A percentile compares a stretch with the other conserved stretches of the same genome.
Conservation (phyloP, 2,888 invertebrate genomes). For the Sminthurinus aureus region DNA sequence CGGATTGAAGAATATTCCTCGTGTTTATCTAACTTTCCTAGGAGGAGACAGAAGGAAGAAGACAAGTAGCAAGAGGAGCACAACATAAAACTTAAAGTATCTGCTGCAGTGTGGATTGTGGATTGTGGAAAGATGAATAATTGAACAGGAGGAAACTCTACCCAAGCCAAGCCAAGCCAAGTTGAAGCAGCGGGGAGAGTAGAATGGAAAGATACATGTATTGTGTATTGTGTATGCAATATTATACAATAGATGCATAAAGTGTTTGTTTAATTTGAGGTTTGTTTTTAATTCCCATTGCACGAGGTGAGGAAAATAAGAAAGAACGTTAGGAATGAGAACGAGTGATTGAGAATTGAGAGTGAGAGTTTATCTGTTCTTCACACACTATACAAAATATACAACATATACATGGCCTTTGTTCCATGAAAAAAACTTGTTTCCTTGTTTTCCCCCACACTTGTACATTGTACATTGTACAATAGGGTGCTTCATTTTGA, state of each 20-base stretch:
- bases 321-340: not conserved
- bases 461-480: too few relatives aligned
- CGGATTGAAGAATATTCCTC: not conserved
- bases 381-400: not conserved
- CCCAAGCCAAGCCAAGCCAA: too few relatives aligned
- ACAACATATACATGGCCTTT: not conserved
- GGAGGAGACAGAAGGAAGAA: not conserved
- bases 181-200: not conserved
- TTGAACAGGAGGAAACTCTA: not conserved
- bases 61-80: not conserved
- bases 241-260: not conserved
- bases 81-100: not conserved
- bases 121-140: not conserved
- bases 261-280: conserved; percentile 31
- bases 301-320: conserved; percentile 17
- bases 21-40: not conserved
- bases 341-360: not conserved
- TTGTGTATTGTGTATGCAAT: not conserved
- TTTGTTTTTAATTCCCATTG: conserved; percentile 30
- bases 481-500: too few relatives aligned
- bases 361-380: not conserved
- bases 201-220: not conserved
- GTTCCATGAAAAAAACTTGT: not conserved
- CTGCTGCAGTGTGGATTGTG: not conserved
- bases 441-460: not conserved